Base-by-base conservation (phyloP, 2,113 vertebrate species). In the Pogonocichla stellata region DNA sequence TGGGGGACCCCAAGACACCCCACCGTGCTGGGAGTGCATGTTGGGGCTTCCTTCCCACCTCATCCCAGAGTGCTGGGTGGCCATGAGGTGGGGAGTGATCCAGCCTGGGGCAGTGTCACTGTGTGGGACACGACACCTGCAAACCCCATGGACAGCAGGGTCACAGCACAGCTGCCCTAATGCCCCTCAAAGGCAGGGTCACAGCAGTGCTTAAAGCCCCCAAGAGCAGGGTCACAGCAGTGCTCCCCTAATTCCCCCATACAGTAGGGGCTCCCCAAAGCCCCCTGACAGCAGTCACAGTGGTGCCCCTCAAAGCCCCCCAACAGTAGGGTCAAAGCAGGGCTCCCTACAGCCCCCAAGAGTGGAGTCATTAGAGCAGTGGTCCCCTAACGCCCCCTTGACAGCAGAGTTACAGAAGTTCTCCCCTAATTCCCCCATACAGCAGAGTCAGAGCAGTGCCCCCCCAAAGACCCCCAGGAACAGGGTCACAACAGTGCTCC, bases 21-120 rank as follows among this genome's bases (percentile, higher is more conserved):
- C 64, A 23, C 7, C 0, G 0, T 2, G 4, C 8, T 26, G 34
- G 31, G 33, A 38, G 16, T 2, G 9, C 9, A 0, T 0, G 0
- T 1, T 12, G 31, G 24, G 26, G 8, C 38, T 80, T 64, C 69
- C 29, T 16, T 45, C 14, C 38, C 15, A 29, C 34, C 50, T 2
- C 29, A 16, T 10, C 22, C n/a, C 67, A 18, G 36, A 26, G 12
- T 1, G 6, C 7, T 13, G 83, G 9, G 43, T 1, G 19, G 48
- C 54, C 12, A 0, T 3, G 29, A 31, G 14, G 40, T 6, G 42
- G 33, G 58, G 11, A 13, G 26, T 3, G 60, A 57, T 22, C 36
- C n/a, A 53, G 2, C 4, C 6, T 6, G 5, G 43, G 22, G 9
- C 24, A 53, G 10, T 57, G 33, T 8, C 17, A 0, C 23, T 1